Percentiles rank a stretch among this genome's conserved stretches.
phyloP scores from a whole-genome alignment of 2,888 invertebrate species.

The Napeogenes sylphis region DNA sequence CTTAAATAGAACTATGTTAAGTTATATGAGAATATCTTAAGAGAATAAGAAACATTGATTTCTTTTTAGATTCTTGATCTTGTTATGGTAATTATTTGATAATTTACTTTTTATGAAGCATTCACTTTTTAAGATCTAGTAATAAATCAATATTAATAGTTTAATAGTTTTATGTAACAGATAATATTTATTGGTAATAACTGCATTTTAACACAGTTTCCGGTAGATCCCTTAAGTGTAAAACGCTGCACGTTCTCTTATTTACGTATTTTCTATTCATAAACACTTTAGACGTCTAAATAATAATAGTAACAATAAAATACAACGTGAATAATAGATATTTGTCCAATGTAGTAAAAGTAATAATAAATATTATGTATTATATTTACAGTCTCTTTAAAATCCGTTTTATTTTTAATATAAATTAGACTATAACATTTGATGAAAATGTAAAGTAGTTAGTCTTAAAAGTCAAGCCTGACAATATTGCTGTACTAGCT shows the following conservation, averaged over 20 bases:
- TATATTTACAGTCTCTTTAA: too few species aligned
- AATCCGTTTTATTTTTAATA: too few species aligned
- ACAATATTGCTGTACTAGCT: too few species aligned
- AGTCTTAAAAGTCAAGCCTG: too few species aligned
- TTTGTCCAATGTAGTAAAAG: too few species aligned
- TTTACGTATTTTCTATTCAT: not conserved
- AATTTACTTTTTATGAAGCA: too few species aligned
- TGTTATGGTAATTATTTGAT: too few species aligned
- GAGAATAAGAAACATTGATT: not conserved
- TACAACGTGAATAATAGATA: not conserved
- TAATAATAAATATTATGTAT: too few species aligned
- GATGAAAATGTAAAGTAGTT: too few species aligned
- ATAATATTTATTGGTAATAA: not conserved
- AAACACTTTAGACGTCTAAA: not conserved
- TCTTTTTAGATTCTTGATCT: not conserved
- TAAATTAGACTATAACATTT: too few species aligned
- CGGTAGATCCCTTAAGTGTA: not conserved
- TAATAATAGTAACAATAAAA: not conserved
- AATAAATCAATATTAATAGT: too few species aligned
- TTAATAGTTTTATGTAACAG: not conserved
- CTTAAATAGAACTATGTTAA: slow-evolving; percentile 1
- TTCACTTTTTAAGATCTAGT: too few species aligned
- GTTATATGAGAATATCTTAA: not conserved
- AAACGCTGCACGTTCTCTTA: not conserved
- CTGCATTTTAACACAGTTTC: not conserved